Evolutionary conservation across 2,113 vertebrate genomes (phyloP), one percentile per base, ranked within the genome.

Genomic region (Ceyx cyanopectus): DNA sequence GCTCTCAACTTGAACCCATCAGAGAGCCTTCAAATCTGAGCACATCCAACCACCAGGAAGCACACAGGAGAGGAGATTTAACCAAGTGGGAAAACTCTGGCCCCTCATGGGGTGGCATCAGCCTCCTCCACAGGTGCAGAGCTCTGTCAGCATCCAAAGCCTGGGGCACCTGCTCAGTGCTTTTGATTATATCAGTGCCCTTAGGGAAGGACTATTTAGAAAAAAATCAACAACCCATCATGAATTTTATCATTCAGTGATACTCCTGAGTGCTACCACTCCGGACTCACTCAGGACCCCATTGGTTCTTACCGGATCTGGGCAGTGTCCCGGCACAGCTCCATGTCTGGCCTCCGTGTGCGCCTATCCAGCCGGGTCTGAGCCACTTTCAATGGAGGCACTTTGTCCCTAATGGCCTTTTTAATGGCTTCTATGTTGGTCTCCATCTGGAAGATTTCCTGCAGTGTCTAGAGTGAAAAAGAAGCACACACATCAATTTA

Each of bases 351-450:
- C 85, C 99, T 98, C 80, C 98, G 94, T 0, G 98, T 98, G 37
- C 99, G 98, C 85, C 99, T 98, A 0, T 99, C 99, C 95, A 99
- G 96, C 10, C 98, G 96, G 4, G 99, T 99, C 86, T 99, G 99
- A 15, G 99, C 99, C 82, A 99, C 98, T 94, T 98, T 99, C 50
- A 99, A 86, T 0, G 98, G 98, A 62, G 93, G 92, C 27, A 97
- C 98, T 83, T 99, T 99, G 68, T 99, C 98, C 86, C 94, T 95
- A 65, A 99, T 98, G 75, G 99, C 98, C 89, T 98, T 99, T 79
- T 93, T 98, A 84, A 99, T 95, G 30, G 97, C 97, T 73, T 98
- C 98, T 13, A 99, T 98, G 58, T 98, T 97, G 92, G 98, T 98
- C 97, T 99, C 98, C 0, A 98, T 98, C 95, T 99, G 98, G 95